Evolutionary conservation across 2,888 invertebrate species (phyloP).

Genomic region (Eupeodes latifasciatus): DNA sequence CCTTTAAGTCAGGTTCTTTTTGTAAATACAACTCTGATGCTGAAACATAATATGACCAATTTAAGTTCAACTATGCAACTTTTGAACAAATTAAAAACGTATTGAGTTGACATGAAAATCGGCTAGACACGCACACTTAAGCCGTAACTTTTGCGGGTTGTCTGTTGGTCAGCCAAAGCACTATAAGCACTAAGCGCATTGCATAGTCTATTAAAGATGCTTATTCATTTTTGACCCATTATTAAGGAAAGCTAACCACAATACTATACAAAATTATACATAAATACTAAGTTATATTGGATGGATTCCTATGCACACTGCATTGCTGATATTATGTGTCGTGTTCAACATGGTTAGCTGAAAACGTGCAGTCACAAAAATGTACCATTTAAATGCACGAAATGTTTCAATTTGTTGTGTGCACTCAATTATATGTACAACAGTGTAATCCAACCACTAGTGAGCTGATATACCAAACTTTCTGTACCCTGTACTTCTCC

Average conservation of each 20-base stretch:
- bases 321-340: conserved; percentile 24
- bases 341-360: conserved; percentile 35
- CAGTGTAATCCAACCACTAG: conserved; percentile 64
- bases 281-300: conserved; percentile 25
- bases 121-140: conserved; percentile 5
- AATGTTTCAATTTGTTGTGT: conserved; percentile 75
- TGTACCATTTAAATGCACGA: conserved; percentile 74
- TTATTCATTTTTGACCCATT: conserved; percentile 58
- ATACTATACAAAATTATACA: neutral
- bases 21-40: neutral
- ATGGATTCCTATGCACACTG: conserved; percentile 42
- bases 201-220: conserved; percentile 50
- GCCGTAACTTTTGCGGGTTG: neutral
- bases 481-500: neutral
- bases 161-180: conserved; percentile 4
- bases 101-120: conserved; percentile 35
- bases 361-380: conserved; percentile 54
- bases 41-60: conserved; percentile 45
- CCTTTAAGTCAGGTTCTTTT: neutral
- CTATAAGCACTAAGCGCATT: conserved; percentile 19
- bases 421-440: conserved; percentile 56
- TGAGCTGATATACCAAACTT: neutral
- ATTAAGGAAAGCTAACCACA: conserved; percentile 57
- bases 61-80: conserved; percentile 58
- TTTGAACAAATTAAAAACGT: conserved; percentile 34